A percentile compares a stretch with the other conserved stretches of the same genome.
phyloP scores from a whole-genome alignment of 2,797 vertebrate genomes.

The Catharus ustulatus region DNA sequence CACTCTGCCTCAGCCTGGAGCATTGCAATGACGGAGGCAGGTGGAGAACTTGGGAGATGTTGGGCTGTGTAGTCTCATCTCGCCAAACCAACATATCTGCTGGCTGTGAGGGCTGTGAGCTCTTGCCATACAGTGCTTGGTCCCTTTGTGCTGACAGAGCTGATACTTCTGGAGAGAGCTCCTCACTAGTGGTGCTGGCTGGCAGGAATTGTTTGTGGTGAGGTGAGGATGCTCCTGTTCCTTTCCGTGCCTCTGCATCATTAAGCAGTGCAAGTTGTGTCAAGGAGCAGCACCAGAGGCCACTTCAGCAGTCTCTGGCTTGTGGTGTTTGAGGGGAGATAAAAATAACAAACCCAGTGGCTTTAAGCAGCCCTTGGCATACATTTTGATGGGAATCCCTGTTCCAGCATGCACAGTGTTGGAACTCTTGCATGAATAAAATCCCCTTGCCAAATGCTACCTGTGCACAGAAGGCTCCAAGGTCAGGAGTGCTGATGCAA shows the following conservation, averaged over 20 bases:
- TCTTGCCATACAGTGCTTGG: neutral
- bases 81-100: accelerated
- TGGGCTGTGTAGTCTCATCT: neutral
- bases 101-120: neutral
- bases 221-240: neutral
- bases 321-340: neutral
- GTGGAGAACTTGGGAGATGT: neutral
- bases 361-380: neutral
- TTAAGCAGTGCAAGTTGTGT: neutral
- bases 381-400: neutral
- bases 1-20: neutral
- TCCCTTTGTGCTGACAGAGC: neutral
- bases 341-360: neutral
- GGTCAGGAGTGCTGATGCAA: neutral
- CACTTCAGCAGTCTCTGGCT: neutral
- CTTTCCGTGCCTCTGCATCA: neutral
- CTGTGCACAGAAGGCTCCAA: neutral
- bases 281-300: neutral
- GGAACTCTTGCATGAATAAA: neutral
- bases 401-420: neutral
- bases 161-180: neutral
- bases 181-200: neutral
- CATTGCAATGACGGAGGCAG: neutral
- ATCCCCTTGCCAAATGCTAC: neutral
- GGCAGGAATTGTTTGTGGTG: neutral